Evolutionary conservation across 2,113 vertebrate species (phyloP).

Genomic region (Neodon shergylaensis): DNA sequence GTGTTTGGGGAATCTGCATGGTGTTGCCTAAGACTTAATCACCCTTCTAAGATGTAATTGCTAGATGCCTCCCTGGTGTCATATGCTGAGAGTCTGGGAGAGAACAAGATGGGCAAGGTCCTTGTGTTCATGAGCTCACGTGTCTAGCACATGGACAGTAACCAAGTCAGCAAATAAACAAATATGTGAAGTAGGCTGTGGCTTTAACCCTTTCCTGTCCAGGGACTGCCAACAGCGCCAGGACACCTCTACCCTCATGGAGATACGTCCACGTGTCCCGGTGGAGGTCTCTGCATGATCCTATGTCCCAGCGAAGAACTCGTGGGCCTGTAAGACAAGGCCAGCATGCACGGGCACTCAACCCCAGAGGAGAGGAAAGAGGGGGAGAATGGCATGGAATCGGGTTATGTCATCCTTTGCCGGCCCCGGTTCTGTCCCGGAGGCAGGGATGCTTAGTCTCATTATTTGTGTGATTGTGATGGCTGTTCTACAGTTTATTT

Average conservation of each 20-base stretch:
- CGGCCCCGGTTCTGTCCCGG: background rate
- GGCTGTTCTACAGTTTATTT: background rate
- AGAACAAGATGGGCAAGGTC: background rate
- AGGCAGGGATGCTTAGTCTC: background rate
- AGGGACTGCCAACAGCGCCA: background rate
- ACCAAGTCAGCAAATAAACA: background rate
- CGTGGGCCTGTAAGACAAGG: background rate
- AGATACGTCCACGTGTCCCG: background rate
- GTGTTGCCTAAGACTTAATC: background rate
- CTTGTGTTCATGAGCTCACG: background rate
- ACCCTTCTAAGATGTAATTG: background rate
- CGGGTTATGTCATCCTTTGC: background rate
- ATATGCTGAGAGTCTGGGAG: background rate
- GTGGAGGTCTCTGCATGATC: background rate
- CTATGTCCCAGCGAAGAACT: background rate
- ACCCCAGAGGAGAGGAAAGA: background rate
- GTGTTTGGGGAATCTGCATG: background rate
- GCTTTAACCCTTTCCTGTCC: background rate
- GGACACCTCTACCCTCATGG: background rate
- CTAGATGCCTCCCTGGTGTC: background rate
- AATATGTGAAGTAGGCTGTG: background rate
- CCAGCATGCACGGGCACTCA: background rate
- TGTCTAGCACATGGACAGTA: background rate
- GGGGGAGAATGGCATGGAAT: background rate
- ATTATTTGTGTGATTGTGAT: background rate